A percentile compares a stretch with the other conserved stretches of the same genome.
Evolutionary conservation across 1,140 invertebrate genomes (phyloP).

Genomic region (Chionoecetes opilio): DNA sequence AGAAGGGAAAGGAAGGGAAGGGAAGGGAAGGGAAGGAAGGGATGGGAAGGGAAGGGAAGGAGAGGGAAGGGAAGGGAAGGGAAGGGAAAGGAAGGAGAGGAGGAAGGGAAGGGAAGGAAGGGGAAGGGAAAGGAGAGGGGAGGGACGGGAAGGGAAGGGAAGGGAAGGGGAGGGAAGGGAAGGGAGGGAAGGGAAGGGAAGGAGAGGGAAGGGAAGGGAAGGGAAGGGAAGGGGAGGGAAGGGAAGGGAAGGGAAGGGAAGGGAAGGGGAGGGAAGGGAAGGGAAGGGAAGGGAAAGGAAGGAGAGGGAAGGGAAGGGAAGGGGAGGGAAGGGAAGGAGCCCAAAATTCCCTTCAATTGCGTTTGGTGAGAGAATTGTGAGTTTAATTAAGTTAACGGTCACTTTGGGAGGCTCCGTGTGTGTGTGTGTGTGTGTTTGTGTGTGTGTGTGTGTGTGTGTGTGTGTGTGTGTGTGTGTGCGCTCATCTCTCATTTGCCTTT

Average conservation of each 20-base stretch:
- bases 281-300: background rate
- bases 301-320: background rate
- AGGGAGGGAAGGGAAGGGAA: background rate
- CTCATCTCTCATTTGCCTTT: too few relatives aligned
- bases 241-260: background rate
- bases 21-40: too few relatives aligned
- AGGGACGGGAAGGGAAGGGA: background rate
- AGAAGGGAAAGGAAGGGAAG: too few relatives aligned
- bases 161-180: background rate
- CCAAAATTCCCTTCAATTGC: too few relatives aligned
- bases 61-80: too few relatives aligned
- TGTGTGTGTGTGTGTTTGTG: slow-evolving; percentile 34
- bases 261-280: background rate
- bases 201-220: background rate
- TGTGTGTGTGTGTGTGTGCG: background rate
- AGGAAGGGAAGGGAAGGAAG: background rate
- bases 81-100: too few relatives aligned
- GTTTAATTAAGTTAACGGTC: background rate
- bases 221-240: background rate
- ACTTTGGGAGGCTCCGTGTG: background rate
- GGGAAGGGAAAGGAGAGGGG: background rate
- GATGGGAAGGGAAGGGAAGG: too few relatives aligned
- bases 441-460: slow-evolving; percentile 34
- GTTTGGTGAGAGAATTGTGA: slow-evolving; percentile 5
- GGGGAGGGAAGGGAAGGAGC: background rate